Conservation (phyloP, 1,140 invertebrate species). For the Cylas formicarius region DNA sequence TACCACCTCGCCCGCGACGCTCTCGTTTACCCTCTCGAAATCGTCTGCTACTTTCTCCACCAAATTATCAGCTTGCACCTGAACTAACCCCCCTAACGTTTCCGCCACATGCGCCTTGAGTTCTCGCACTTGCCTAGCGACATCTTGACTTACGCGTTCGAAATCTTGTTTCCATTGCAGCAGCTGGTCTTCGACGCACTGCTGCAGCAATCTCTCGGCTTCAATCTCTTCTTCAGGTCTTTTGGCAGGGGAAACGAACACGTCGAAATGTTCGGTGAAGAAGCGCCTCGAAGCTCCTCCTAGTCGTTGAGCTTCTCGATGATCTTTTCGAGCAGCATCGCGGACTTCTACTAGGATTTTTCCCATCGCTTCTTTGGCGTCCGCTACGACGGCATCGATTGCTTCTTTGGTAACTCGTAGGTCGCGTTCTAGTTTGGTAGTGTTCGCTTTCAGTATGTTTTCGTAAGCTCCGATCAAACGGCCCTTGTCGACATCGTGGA, state of each 20-base stretch:
- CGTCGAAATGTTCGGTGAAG: background rate
- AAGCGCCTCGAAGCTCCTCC: background rate
- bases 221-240: slow-evolving; percentile 13
- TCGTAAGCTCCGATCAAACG: too few relatives aligned
- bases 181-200: slow-evolving; percentile 8
- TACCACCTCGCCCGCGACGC: slow-evolving; percentile 2
- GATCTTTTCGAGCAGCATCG: too few relatives aligned
- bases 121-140: background rate
- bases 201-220: slow-evolving; percentile 13
- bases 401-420: too few relatives aligned
- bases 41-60: slow-evolving; percentile 4
- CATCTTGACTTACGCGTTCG: background rate
- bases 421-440: too few relatives aligned
- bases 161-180: slow-evolving; percentile 8
- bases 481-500: too few relatives aligned
- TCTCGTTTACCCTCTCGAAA: slow-evolving; percentile 5
- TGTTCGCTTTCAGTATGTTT: too few relatives aligned
- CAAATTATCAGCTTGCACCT: slow-evolving; percentile 1
- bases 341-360: too few relatives aligned
- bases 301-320: background rate
- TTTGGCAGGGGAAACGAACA: slow-evolving; percentile 8
- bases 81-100: background rate
- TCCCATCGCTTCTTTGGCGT: too few relatives aligned
- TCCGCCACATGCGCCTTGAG: background rate
- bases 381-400: too few relatives aligned